Percentiles rank a stretch among this genome's conserved stretches.
phyloP scores from a whole-genome alignment of 2,888 invertebrate species.

The Pachycephus smyrnensis region DNA sequence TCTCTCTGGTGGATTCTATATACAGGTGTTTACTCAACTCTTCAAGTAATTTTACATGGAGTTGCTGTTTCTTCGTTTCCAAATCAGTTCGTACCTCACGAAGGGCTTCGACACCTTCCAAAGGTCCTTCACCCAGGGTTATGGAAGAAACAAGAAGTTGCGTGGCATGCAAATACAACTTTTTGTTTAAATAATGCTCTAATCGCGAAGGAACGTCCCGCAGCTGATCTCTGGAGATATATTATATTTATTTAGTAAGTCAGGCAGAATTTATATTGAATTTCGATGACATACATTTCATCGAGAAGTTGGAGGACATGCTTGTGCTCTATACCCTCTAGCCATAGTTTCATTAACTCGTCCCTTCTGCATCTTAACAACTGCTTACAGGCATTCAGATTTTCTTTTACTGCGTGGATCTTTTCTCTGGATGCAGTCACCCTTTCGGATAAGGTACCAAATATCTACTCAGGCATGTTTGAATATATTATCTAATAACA shows the following conservation, averaged over 20 bases:
- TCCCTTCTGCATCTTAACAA: conserved; percentile 91
- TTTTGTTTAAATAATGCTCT: conserved; percentile 74
- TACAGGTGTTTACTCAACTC: conserved; percentile 82
- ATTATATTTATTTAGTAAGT: background rate
- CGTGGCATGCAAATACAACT: conserved; percentile 89
- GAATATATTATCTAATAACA: background rate
- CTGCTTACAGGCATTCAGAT: conserved; percentile 84
- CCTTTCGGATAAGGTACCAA: conserved; percentile 80
- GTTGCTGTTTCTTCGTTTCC: conserved; percentile 75
- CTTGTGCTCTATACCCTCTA: conserved; percentile 96
- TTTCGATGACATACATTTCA: conserved; percentile 78
- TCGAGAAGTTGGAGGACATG: conserved; percentile 89
- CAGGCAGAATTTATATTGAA: background rate
- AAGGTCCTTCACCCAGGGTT: conserved; percentile 76
- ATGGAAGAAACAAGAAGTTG: conserved; percentile 80
- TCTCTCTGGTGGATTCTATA: conserved; percentile 71
- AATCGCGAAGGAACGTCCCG: conserved; percentile 80
- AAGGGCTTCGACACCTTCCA: conserved; percentile 87
- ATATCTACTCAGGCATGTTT: conserved; percentile 69
- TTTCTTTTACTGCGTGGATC: conserved; percentile 83
- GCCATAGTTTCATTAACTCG: conserved; percentile 93
- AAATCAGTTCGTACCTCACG: conserved; percentile 83
- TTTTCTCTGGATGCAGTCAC: conserved; percentile 82
- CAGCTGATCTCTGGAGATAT: conserved; percentile 75
- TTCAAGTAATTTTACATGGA: conserved; percentile 77